phyloP scores from a whole-genome alignment of 2,113 vertebrate genomes.

The Columbina picui region DNA sequence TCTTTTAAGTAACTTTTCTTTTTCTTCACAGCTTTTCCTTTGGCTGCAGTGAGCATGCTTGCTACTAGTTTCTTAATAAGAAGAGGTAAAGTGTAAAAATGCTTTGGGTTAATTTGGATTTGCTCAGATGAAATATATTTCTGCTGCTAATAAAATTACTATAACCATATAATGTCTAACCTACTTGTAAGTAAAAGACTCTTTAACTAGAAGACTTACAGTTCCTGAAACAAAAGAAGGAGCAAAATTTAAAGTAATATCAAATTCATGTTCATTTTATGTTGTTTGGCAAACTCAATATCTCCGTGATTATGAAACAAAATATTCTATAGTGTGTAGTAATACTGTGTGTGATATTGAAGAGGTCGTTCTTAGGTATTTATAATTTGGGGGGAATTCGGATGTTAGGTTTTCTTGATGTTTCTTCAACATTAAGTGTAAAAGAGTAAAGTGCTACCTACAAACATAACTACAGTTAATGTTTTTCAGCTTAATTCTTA shows the following conservation, averaged over 20 bases:
- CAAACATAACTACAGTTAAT: not conserved
- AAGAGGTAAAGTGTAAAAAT: slow-evolving; percentile 81
- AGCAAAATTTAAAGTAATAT: not conserved
- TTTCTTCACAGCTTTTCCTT: slow-evolving; percentile 83
- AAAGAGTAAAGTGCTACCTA: not conserved
- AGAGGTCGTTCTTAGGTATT: not conserved
- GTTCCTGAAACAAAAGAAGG: not conserved
- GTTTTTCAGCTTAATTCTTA: not conserved
- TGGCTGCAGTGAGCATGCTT: slow-evolving; percentile 84
- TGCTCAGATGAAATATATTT: not conserved
- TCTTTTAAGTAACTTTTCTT: slow-evolving; percentile 12
- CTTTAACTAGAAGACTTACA: not conserved
- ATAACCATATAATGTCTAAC: not conserved
- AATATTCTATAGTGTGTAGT: not conserved
- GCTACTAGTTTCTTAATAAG: slow-evolving; percentile 84
- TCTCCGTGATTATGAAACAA: not conserved
- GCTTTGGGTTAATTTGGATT: not conserved
- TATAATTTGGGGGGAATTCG: not conserved
- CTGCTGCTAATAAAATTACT: not conserved
- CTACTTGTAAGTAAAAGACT: not conserved
- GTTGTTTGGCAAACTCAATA: not conserved
- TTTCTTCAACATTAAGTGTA: accelerated
- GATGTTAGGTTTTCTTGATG: not conserved
- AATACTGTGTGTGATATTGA: not conserved
- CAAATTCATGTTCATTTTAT: not conserved